Evolutionary conservation across 2,888 invertebrate species (phyloP), one percentile per base, ranked within the genome.

Genomic region (Xanthia icteritia): DNA sequence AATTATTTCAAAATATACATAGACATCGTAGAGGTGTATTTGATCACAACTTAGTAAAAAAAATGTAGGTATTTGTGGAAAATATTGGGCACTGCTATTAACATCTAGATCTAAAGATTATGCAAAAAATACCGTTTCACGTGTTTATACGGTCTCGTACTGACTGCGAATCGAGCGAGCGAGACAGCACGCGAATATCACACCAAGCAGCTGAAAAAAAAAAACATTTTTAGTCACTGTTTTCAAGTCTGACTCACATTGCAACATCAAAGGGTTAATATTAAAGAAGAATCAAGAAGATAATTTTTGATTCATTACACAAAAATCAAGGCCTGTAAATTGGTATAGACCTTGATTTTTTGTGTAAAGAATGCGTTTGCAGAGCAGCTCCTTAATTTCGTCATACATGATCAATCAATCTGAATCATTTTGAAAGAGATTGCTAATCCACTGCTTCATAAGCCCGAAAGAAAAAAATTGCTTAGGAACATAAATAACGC

Each of bases 151-250:
- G 68, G 98, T 98, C 96, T 99, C 98, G 96, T 99, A 99, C 94
- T 99, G 99, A 94, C 98, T 98, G 93, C 98, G 98, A 93, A 99
- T 99, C 89, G 99, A 98, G 91, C 99, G 98, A 87, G 99, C 99
- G 94, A 99, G 97, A 93, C 98, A 98, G 97, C 99, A 99, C 51
- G 99, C 99, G 94, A 99, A 99, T 84, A 99, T 97, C 75, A 99
- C 98, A 69, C 99, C 99, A 90, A 99, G 97, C 70, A 99, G 96
- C 98, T 98, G 97, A 84, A 97, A 77, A 17, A 71, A n/a, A 17
- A 42, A 31, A 15, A 48, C 2, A 8, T 5, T 36, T 2, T 73
- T 31, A 65, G 51, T 77, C 5, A 76, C 23, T 45, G 42, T 27
- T 27, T 13, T 61, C 42, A n/a, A 23, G 27, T 58, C n/a, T 27